Evolutionary conservation across 2,113 vertebrate genomes (phyloP).

Genomic region (Vombatus ursinus): DNA sequence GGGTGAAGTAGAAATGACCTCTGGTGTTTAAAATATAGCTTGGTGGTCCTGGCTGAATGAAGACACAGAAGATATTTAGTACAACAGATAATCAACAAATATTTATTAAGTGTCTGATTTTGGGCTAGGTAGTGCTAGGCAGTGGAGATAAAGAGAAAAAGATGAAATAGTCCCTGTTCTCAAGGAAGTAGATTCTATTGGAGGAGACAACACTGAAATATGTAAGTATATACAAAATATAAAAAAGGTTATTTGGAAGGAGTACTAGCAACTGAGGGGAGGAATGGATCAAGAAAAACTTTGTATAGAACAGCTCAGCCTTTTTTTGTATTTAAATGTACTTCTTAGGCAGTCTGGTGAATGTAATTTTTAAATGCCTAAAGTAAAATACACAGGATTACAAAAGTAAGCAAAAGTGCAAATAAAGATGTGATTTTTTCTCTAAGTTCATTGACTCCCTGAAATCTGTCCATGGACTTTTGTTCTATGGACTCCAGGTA

Average conservation of each 20-base stretch:
- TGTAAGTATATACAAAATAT: neutral
- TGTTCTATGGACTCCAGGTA: neutral
- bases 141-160: neutral
- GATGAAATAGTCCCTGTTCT: neutral
- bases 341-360: neutral
- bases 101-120: neutral
- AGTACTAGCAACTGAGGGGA: neutral
- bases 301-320: neutral
- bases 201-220: neutral
- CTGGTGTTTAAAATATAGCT: constrained; percentile 46
- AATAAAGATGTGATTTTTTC: neutral
- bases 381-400: neutral
- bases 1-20: constrained; percentile 47
- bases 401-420: neutral
- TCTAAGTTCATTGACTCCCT: neutral
- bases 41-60: constrained; percentile 48
- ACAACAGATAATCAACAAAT: neutral
- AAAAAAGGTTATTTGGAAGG: neutral
- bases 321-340: neutral
- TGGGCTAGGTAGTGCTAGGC: neutral
- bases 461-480: neutral
- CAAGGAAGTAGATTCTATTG: neutral
- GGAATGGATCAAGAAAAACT: neutral
- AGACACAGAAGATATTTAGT: constrained; percentile 38
- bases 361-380: neutral